A percentile compares a stretch with the other conserved stretches of the same genome.
These are phyloP conservation scores for Paguma larvata DNA, from an alignment of 2,797 vertebrate species.

Conservation along the genomic window DNA sequence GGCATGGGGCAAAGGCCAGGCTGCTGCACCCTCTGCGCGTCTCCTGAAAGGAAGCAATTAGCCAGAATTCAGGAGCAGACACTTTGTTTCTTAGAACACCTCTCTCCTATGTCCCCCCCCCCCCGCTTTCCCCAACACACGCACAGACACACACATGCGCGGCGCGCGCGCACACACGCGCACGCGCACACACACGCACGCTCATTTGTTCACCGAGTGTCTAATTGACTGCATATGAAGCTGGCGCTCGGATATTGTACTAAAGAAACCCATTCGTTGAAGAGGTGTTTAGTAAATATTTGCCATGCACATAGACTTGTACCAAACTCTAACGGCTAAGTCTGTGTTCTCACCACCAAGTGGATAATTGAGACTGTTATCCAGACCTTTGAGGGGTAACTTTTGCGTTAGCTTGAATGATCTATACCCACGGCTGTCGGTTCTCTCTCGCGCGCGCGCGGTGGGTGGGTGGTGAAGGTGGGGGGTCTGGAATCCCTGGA, in stretches of 20 bases:
- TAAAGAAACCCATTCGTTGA: not conserved
- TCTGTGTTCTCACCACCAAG: not conserved
- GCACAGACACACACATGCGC: not conserved
- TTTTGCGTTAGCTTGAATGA: not conserved
- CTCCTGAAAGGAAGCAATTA: conserved; percentile 59
- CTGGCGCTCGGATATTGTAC: not conserved
- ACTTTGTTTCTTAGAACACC: conserved; percentile 39
- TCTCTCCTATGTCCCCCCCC: not conserved
- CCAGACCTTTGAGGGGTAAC: not conserved
- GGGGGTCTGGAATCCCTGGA: not conserved
- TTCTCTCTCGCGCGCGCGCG: too few species aligned
- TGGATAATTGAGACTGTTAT: not conserved
- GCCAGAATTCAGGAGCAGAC: conserved; percentile 8
- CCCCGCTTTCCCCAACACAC: not conserved
- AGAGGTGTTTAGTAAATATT: conserved; percentile 41
- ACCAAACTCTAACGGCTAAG: not conserved
- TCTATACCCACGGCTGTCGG: not conserved
- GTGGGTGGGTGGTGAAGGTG: not conserved
- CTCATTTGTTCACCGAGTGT: not conserved
- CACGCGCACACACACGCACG: not conserved
- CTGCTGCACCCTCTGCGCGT: conserved; percentile 15
- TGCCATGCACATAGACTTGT: not conserved
- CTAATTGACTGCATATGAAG: conserved; percentile 53
- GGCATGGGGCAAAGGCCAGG: conserved; percentile 22
- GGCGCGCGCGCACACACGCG: not conserved